Percentiles rank a stretch among this genome's conserved stretches.
Conservation (phyloP, 2,888 invertebrate genomes). For the Thumatha senex region DNA sequence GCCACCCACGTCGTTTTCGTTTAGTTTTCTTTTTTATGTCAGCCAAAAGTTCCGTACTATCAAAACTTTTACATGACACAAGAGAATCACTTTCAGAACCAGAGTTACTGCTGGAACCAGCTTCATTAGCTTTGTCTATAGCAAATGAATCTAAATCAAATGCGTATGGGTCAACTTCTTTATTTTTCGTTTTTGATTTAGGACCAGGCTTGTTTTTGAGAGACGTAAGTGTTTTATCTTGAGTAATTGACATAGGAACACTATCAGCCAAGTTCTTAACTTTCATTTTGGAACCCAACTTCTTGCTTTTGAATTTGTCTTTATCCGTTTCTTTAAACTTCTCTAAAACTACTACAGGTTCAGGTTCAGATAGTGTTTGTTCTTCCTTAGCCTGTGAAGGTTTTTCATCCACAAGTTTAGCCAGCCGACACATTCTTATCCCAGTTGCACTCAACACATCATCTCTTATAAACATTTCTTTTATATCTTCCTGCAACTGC, state of each 20-base stretch:
- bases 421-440: constrained; percentile 85
- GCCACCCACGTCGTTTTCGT: constrained; percentile 62
- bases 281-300: constrained; percentile 51
- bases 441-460: constrained; percentile 85
- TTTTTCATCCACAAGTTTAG: constrained; percentile 75
- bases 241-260: constrained; percentile 18
- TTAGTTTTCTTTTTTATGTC: constrained; percentile 62
- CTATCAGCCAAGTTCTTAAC: constrained; percentile 25
- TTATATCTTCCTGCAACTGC: constrained; percentile 86
- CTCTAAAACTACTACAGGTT: constrained; percentile 56
- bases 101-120: constrained; percentile 39
- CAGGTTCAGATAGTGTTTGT: constrained; percentile 24
- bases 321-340: constrained; percentile 48
- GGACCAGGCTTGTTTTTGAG: constrained; percentile 55
- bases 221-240: constrained; percentile 18
- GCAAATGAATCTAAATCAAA: constrained; percentile 65
- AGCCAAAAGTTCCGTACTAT: constrained; percentile 52
- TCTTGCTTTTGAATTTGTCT: constrained; percentile 50
- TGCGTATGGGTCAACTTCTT: constrained; percentile 58
- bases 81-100: constrained; percentile 64
- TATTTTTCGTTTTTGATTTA: constrained; percentile 60
- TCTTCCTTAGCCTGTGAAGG: constrained; percentile 40
- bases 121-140: constrained; percentile 47
- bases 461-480: constrained; percentile 87
- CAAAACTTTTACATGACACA: constrained; percentile 58